Evolutionary conservation across 2,113 vertebrate species (phyloP).

Genomic region (Protobothrops mucrosquamatus): DNA sequence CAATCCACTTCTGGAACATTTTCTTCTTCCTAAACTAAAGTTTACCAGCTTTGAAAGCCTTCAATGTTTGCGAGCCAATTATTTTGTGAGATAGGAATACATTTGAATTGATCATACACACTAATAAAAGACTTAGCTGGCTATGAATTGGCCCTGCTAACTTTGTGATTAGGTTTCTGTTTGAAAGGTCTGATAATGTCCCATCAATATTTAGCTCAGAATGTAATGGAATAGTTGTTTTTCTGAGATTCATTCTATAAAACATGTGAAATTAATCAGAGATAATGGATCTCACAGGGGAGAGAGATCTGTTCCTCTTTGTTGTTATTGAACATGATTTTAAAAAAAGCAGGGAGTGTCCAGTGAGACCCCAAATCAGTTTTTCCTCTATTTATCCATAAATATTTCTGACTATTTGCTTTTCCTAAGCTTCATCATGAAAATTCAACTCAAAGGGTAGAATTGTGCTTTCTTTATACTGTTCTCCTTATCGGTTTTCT

Average conservation of each 20-base stretch:
- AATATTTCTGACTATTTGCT: conserved; percentile 4
- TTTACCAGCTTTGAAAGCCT: conserved; percentile 44
- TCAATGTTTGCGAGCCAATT: conserved; percentile 56
- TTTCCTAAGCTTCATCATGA: conserved; percentile 2
- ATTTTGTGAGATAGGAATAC: conserved; percentile 65
- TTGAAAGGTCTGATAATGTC: conserved; percentile 53
- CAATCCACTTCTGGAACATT: conserved; percentile 38
- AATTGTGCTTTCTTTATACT: not conserved
- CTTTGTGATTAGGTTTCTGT: conserved; percentile 49
- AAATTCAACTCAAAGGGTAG: not conserved
- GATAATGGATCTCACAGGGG: conserved; percentile 42
- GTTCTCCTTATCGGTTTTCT: conserved; percentile 2
- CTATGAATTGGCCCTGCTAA: conserved; percentile 39
- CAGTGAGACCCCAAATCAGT: conserved; percentile 12
- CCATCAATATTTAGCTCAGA: conserved; percentile 55
- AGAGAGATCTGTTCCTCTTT: conserved; percentile 27
- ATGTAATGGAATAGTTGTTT: conserved; percentile 46
- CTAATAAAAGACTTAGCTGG: conserved; percentile 54
- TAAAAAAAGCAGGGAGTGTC: conserved; percentile 38
- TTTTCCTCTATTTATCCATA: conserved; percentile 24
- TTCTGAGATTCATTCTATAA: conserved; percentile 29
- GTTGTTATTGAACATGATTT: conserved; percentile 39
- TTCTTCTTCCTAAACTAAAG: conserved; percentile 57
- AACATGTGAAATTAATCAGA: conserved; percentile 49
- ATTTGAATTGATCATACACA: conserved; percentile 59